A percentile compares a stretch with the other conserved stretches of the same genome.
These are phyloP conservation scores for Polypterus senegalus DNA, from an alignment of 2,113 vertebrate species.

Conservation along the genomic window DNA sequence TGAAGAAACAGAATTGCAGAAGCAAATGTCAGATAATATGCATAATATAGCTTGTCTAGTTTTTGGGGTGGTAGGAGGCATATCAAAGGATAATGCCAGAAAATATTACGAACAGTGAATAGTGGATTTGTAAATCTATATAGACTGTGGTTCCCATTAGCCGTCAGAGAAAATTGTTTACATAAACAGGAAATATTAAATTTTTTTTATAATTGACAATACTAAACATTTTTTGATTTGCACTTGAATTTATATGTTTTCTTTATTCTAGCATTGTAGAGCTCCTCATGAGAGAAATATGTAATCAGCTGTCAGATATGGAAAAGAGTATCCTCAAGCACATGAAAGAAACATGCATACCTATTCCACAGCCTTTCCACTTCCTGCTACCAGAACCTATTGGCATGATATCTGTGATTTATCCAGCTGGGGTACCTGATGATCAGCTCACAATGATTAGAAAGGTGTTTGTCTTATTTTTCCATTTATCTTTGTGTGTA, in stretches of 20 bases:
- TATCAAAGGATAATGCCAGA: no score
- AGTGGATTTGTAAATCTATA: no score
- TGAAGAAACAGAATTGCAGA: no score
- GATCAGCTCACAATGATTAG: slow-evolving; percentile 60
- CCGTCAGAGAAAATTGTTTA: no score
- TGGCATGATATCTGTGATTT: slow-evolving; percentile 63
- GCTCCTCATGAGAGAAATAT: slow-evolving; percentile 59
- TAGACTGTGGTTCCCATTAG: no score
- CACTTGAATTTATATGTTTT: neutral
- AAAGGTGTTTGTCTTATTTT: slow-evolving; percentile 40
- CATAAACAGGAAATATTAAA: no score
- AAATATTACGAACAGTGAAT: no score
- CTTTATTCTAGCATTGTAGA: slow-evolving; percentile 49
- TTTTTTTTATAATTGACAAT: no score
- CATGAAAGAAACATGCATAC: slow-evolving; percentile 64
- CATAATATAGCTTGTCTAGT: no score
- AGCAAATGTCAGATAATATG: no score
- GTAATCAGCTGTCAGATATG: slow-evolving; percentile 74
- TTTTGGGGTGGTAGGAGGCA: no score
- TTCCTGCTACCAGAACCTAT: slow-evolving; percentile 69
- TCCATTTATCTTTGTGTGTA: neutral
- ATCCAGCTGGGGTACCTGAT: slow-evolving; percentile 73
- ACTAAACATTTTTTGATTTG: no score
- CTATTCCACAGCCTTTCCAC: slow-evolving; percentile 74
- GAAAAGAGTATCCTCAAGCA: slow-evolving; percentile 68